Percentiles rank a stretch among this genome's conserved stretches.
Evolutionary conservation across 1,140 invertebrate genomes (phyloP).

Genomic region (Pseudomyrmex pallidus): DNA sequence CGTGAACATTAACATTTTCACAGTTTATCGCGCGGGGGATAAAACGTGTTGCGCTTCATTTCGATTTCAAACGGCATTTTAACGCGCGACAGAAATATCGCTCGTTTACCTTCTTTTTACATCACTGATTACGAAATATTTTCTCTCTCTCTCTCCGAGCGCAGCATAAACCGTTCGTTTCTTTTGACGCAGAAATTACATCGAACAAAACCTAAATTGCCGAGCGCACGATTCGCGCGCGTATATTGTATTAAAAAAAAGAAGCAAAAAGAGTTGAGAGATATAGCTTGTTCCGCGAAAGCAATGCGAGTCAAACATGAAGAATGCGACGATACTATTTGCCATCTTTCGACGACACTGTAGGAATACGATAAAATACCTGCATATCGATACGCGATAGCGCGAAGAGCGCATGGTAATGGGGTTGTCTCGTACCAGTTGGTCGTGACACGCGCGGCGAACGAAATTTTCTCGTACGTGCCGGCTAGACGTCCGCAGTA

Average conservation of each 20-base stretch:
- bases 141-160: too few relatives aligned
- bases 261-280: neutral
- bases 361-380: conserved; percentile 41
- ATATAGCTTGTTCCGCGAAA: conserved; percentile 39
- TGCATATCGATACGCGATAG: conserved; percentile 16
- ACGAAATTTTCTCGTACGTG: conserved; percentile 64
- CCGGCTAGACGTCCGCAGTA: conserved; percentile 50
- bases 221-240: too few relatives aligned
- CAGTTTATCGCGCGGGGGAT: conserved; percentile 45
- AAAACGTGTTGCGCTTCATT: neutral
- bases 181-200: too few relatives aligned
- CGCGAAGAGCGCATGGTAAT: conserved; percentile 9
- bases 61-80: neutral
- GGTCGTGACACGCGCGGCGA: conserved; percentile 51
- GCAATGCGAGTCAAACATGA: conserved; percentile 40
- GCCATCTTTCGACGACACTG: neutral
- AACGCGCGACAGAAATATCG: neutral
- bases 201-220: too few relatives aligned
- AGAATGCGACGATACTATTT: conserved; percentile 24
- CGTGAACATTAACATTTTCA: conserved; percentile 42
- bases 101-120: neutral
- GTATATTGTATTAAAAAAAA: neutral
- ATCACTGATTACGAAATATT: neutral
- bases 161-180: too few relatives aligned
- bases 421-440: conserved; percentile 52